Base-by-base conservation (phyloP, 2,888 invertebrate genomes). In the Hymenopus coronatus region DNA sequence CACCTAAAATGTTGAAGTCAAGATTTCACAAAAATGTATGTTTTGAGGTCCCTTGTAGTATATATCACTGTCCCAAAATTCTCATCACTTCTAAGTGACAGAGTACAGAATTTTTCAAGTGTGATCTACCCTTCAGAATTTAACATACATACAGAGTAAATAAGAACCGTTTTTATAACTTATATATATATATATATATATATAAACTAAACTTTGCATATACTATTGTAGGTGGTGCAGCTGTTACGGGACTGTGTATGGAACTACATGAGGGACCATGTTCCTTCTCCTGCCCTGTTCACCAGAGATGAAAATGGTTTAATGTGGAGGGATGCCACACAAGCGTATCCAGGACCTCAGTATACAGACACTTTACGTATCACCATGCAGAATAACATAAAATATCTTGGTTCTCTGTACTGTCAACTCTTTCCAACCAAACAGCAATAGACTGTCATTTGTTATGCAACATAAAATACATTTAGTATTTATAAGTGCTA, bases 261-360 rank as follows among this genome's bases (percentile, higher is more conserved):
- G 98, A 96, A 96, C 91, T 98, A 98, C 92, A 96, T 98, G 93
- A 95, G 97, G 91, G 98, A 98, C 92, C 96, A 98, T 92, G 97
- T 98, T 30, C 98, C 98, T 0, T 97, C 98, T 0, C 98, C 98
- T 0, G 96, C 97, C 0, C 93, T 97, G 15, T 98, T 97, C 91
- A 94, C 94, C 1, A 95, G 96, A 88, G 97, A 97, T 92, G 93
- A 91, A 20, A 90, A 91, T 12, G 92, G 92, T 14, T 90, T 91
- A 20, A 92, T 92, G 91, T 97, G 97, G 97, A 95, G 98, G 8
- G 97, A 97, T 92, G 96, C 96, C 0, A 95, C 96, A 1, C 94
- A 95, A 4, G 95, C 96, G 87, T 95, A 95, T 91, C 96, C 97
- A 0, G 95, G 96, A 0, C 94, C 96, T 0, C 95, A 96, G 27